Base-by-base conservation (phyloP, 2,797 vertebrate species). In the Helostoma temminkii region DNA sequence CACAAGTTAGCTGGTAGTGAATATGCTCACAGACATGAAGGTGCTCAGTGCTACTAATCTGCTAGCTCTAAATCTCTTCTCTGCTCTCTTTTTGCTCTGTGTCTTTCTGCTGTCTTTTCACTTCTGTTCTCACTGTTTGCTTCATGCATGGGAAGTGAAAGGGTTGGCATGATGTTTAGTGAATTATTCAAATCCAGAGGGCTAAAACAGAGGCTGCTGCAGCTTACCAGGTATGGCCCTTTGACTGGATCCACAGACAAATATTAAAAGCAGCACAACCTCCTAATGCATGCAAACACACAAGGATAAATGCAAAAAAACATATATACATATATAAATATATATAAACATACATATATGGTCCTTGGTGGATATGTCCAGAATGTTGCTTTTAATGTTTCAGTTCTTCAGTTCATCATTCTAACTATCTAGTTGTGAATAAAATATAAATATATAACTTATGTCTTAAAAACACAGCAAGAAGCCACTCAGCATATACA, bases 141-240 rank as follows among this genome's bases (percentile, higher is more conserved):
- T 68, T 78, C 39, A 64, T 70, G 59, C 46, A 45, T 63, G 62
- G 71, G 74, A 74, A 78, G 69, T 81, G 22, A 68, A 80, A 75
- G 62, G 58, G 70, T 73, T 55, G 63, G 79, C 63, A 76, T 47
- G 62, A 70, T 84, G 81, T 80, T 87, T 64, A 56, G 80, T 90
- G 74, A 88, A 87, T 90, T 84, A 88, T 90, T 90, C 81, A 84
- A 66, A 83, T 71, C 18, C 66, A 56, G 41, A 58, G 61, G 70
- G 66, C 78, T 61, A 55, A 71, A 71, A 53, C 55, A 11, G 59
- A 55, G 30, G 65, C 71, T 76, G 52, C 62, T 65, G 66, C 67
- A 70, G 52, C 66, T 74, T 69, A 71, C 63, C 55, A 68, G 49
- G 61, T 66, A 41, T 4, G 32, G 75, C 61, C 71, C 55, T 78